Base-by-base conservation (phyloP, 2,113 vertebrate genomes). In the Prochilodus magdalenae region DNA sequence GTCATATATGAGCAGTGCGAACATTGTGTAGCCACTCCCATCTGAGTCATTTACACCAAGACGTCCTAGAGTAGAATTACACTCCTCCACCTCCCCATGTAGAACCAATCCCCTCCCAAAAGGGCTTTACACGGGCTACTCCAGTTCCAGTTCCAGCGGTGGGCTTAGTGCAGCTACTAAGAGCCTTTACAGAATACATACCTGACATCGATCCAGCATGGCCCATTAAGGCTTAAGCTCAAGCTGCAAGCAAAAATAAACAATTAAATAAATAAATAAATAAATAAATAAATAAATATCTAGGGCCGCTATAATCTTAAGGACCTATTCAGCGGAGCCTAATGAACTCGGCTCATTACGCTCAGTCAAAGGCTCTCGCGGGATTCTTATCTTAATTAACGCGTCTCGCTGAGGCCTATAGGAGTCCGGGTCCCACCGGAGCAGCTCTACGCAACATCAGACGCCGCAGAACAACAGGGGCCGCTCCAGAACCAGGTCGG, bases 401-500 rank as follows among this genome's bases (percentile, higher is more conserved):
- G 30, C 22, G 40, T 14, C 16, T 44, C 12, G 11, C 20, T 24
- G 8, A 40, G 33, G 66, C 30, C 36, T 24, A 44, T 40, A 40
- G 66, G 20, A 60, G 75, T 49, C 7, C 44, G 55, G 60, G 82
- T 30, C 70, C 26, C 24, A 51, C 29, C 44, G 15, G 33, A 30
- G 26, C 27, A 30, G 49, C 55, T 29, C 18, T 26, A 51, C 33
- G 8, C 33, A 49, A 20, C 18, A 73, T 44, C 51, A 30, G 60
- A 33, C 16, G 49, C 16, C 15, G 30, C 44, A 22, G 65, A 40
- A 72, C 22, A 15, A 65, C 20, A 27, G 65, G 62, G 67, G n/a
- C 40, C 60, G 44, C 44, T 59, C 24, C 67, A 29, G 63, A 40
- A 36, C 24, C 36, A 60, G 62, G 29, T 27, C 67, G 80, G 86